These are phyloP conservation scores for Syngnathus floridae DNA, from an alignment of 2,113 vertebrate species.

Conservation along the genomic window DNA sequence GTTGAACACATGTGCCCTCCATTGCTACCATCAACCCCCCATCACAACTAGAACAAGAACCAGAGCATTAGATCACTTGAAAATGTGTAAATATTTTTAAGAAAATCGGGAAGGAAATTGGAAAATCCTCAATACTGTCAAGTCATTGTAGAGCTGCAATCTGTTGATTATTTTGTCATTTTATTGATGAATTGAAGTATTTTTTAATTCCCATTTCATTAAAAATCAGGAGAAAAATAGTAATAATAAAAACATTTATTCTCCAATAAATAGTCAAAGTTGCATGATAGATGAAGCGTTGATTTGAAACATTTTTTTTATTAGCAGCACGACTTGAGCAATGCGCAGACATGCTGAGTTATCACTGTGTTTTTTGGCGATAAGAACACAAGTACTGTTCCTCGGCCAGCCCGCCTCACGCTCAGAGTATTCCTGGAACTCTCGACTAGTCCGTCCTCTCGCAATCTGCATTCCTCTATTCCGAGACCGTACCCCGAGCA, in stretches of 20 bases:
- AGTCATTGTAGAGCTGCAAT: too few relatives aligned
- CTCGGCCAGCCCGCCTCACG: conserved; percentile 1
- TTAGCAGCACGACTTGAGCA: not conserved
- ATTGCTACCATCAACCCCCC: conserved; percentile 27
- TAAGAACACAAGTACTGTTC: conserved; percentile 18
- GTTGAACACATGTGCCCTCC: conserved; percentile 49
- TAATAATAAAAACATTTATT: too few relatives aligned
- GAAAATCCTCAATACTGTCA: too few relatives aligned
- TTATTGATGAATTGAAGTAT: too few relatives aligned
- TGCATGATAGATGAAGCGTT: not conserved
- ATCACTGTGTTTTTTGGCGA: conserved; percentile 20
- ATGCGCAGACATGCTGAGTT: not conserved
- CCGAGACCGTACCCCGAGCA: conserved; percentile 18
- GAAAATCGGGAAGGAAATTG: too few relatives aligned
- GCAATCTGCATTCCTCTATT: conserved; percentile 51
- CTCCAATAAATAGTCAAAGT: not conserved
- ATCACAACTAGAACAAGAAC: conserved; percentile 9
- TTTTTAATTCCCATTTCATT: too few relatives aligned
- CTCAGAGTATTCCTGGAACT: conserved; percentile 48
- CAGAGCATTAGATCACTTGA: too few relatives aligned
- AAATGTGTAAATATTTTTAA: too few relatives aligned
- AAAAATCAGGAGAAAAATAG: too few relatives aligned
- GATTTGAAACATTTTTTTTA: not conserved
- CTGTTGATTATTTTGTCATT: too few relatives aligned
- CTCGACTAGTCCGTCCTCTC: conserved; percentile 23